A percentile compares a stretch with the other conserved stretches of the same genome.
phyloP scores from a whole-genome alignment of 2,113 vertebrate species.

The Stigmatopora nigra region DNA sequence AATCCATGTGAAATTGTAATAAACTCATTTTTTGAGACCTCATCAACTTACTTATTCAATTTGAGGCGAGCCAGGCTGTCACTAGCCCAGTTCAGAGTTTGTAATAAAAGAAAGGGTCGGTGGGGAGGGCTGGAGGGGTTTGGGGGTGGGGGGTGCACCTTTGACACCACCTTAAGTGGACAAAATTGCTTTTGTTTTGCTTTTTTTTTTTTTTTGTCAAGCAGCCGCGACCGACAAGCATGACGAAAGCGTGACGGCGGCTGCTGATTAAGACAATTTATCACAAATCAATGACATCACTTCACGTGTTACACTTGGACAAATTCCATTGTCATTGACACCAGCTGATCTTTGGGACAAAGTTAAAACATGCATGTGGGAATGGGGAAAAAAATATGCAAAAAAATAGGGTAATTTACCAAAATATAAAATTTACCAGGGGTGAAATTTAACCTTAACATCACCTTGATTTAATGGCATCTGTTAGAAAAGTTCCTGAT shows the following conservation, averaged over 20 bases:
- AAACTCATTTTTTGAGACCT: constrained; percentile 36
- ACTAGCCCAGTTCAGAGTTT: not conserved
- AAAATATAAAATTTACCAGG: not conserved
- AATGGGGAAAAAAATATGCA: too few species aligned
- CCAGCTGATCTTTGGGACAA: not conserved
- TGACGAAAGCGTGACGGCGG: constrained; percentile 62
- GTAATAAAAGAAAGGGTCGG: constrained; percentile 12
- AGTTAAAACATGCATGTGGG: not conserved
- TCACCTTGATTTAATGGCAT: too few species aligned
- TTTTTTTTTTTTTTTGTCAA: constrained; percentile 26
- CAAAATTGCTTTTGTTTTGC: constrained; percentile 21
- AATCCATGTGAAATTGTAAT: constrained; percentile 46
- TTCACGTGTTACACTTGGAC: constrained; percentile 59
- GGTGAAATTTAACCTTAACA: too few species aligned
- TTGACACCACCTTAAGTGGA: constrained; percentile 27
- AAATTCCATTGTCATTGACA: constrained; percentile 59
- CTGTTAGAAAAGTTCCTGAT: too few species aligned
- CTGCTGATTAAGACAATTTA: constrained; percentile 67
- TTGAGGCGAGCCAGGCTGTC: not conserved
- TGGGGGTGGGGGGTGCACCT: not conserved
- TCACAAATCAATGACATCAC: constrained; percentile 67
- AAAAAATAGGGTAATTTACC: not conserved
- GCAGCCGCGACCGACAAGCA: constrained; percentile 62
- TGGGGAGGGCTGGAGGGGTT: too few species aligned
- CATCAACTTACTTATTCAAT: constrained; percentile 18